These are phyloP conservation scores for Pelodytes ibericus DNA, from an alignment of 2,797 vertebrate genomes.

Conservation along the genomic window DNA sequence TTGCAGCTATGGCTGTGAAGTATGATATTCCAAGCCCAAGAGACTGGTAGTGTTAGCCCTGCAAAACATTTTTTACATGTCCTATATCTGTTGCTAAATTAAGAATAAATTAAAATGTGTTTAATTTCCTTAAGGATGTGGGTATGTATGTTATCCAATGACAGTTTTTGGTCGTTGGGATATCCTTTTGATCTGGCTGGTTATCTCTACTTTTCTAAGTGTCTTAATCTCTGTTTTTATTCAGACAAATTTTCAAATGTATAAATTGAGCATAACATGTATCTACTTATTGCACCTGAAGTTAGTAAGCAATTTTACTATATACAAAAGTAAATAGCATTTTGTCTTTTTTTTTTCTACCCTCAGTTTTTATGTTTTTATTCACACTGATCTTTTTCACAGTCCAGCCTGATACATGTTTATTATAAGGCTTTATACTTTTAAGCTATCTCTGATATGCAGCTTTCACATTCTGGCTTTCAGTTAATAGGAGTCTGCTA, in stretches of 20 bases:
- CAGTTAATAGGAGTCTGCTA: constrained; percentile 66
- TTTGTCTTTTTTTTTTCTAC: constrained; percentile 1
- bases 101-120: too few species aligned
- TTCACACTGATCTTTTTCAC: constrained; percentile 45
- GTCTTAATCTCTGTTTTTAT: background rate
- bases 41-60: too few species aligned
- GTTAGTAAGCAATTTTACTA: constrained; percentile 34
- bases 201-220: background rate
- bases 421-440: constrained; percentile 66
- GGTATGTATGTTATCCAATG: too few species aligned
- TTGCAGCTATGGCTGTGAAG: too few species aligned
- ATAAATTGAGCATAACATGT: background rate
- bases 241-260: background rate
- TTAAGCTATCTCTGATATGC: constrained; percentile 73
- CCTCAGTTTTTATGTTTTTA: background rate
- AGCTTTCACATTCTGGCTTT: constrained; percentile 74
- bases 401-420: constrained; percentile 63
- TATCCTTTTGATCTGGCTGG: background rate
- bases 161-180: too few species aligned
- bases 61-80: too few species aligned
- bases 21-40: too few species aligned
- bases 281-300: background rate
- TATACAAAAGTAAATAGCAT: constrained; percentile 29
- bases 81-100: too few species aligned
- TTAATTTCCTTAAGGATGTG: too few species aligned